Conservation (phyloP, 2,888 invertebrate species). For the Seira musarum region DNA sequence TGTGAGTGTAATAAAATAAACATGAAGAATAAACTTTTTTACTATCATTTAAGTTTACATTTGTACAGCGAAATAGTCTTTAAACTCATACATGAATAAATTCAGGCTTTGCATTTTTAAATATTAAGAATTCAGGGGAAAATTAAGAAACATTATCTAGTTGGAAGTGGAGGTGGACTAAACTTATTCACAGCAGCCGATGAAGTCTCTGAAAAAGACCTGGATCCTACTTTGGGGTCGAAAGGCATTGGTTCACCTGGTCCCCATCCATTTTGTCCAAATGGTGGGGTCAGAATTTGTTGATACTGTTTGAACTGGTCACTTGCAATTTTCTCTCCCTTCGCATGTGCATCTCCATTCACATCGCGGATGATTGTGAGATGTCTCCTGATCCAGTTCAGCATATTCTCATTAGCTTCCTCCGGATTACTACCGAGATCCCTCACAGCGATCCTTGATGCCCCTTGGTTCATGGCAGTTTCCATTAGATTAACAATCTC, state of each 20-base stretch:
- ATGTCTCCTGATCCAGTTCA: conserved; percentile 50
- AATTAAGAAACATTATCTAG: no score
- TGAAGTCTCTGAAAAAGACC: background rate
- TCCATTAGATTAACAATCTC: conserved; percentile 60
- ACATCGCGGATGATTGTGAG: conserved; percentile 40
- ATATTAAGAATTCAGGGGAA: no score
- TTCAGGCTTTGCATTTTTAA: no score
- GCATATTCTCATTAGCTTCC: conserved; percentile 57
- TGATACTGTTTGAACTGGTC: conserved; percentile 53
- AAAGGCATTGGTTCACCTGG: conserved; percentile 22
- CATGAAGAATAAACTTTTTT: no score
- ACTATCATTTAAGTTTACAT: no score
- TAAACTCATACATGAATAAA: no score
- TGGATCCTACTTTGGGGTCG: conserved; percentile 46
- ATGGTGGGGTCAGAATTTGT: conserved; percentile 38
- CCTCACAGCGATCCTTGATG: conserved; percentile 35
- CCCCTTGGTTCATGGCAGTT: conserved; percentile 39
- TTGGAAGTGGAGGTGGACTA: no score
- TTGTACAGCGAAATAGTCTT: no score
- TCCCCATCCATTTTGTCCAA: conserved; percentile 30
- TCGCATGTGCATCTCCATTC: conserved; percentile 42
- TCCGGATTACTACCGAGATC: conserved; percentile 55
- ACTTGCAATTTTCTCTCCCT: conserved; percentile 47
- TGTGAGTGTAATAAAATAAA: no score
- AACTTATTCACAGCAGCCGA: no score